Base-by-base conservation (phyloP, 2,797 vertebrate species). In the Chlorospingus flavigularis region DNA sequence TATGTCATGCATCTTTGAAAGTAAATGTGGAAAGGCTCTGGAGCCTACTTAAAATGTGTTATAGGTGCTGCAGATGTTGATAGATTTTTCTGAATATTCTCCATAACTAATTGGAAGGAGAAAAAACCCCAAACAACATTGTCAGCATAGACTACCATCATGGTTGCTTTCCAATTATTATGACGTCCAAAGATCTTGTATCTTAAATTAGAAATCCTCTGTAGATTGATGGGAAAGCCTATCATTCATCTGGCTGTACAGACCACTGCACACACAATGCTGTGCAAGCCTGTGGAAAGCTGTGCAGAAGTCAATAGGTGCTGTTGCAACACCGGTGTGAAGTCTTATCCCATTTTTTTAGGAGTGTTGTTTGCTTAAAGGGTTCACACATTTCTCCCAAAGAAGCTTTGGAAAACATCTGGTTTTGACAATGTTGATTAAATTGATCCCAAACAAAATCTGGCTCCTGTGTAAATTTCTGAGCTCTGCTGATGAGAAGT, bases 211-310 rank as follows among this genome's bases (percentile, higher is more conserved):
- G 31, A 78, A 88, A 57, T 79, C 9, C 7, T 73, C 45, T 63
- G 23, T 26, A 58, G 30, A 31, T 15, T 57, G 30, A 31, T 23
- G 13, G 15, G 13, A 31, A 50, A 61, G 25, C 24, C 21, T 39
- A 0, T 37, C 0, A 0, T 40, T 77, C 20, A 24, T 57, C 8
- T 67, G 73, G 3, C 35, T 72, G 17, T 57, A 12, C 10, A 9
- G 39, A 13, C 7, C 33, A 20, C 19, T 37, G 6, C 33, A 33
- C 20, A 4, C 11, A 31, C 0, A 0, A 13, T 51, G 30, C 45
- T 50, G 17, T 51, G 23, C 28, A 84, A 31, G 10, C 7, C 35
- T 67, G 39, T 67, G n/a, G 23, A 58, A 80, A 80, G 10, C n/a
- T 78, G 20, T 33, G 37, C n/a, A 61, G 39, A 68, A 72, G 30